Evolutionary conservation across 2,888 invertebrate species (phyloP).

Genomic region (Pandemis corylana): DNA sequence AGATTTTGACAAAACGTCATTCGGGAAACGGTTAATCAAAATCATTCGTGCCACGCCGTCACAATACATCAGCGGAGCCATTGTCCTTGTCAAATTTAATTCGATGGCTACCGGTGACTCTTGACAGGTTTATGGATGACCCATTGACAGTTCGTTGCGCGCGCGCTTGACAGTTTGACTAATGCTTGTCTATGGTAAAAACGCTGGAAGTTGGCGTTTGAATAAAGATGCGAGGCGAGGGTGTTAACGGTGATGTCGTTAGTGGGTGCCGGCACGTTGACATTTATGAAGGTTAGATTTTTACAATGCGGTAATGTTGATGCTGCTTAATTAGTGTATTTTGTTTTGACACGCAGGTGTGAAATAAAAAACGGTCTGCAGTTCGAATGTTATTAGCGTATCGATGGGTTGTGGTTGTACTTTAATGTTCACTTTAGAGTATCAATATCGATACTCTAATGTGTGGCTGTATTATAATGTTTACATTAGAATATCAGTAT

Average conservation of each 20-base stretch:
- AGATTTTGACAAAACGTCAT: slow-evolving; percentile 72
- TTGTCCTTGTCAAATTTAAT: slow-evolving; percentile 57
- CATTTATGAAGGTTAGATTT: slow-evolving; percentile 6
- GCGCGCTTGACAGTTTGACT: slow-evolving; percentile 79
- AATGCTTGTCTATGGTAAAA: slow-evolving; percentile 70
- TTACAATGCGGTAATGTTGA: not conserved
- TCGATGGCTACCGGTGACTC: slow-evolving; percentile 67
- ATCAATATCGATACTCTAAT: no score
- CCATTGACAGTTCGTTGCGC: slow-evolving; percentile 75
- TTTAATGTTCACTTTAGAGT: no score
- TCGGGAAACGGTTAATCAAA: slow-evolving; percentile 71
- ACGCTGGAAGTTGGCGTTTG: slow-evolving; percentile 65
- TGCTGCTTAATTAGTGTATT: not conserved
- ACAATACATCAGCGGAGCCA: slow-evolving; percentile 64
- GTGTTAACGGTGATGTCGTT: slow-evolving; percentile 57
- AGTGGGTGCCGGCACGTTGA: slow-evolving; percentile 23
- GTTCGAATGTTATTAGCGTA: no score
- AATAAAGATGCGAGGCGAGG: slow-evolving; percentile 65
- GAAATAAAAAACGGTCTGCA: not conserved
- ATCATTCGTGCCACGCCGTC: slow-evolving; percentile 58
- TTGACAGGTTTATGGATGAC: slow-evolving; percentile 66
- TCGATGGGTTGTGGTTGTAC: no score
- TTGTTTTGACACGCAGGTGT: not conserved
- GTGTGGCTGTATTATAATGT: no score
- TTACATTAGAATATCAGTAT: no score